phyloP scores from a whole-genome alignment of 2,797 vertebrate species.

The Darevskia nairensis region DNA sequence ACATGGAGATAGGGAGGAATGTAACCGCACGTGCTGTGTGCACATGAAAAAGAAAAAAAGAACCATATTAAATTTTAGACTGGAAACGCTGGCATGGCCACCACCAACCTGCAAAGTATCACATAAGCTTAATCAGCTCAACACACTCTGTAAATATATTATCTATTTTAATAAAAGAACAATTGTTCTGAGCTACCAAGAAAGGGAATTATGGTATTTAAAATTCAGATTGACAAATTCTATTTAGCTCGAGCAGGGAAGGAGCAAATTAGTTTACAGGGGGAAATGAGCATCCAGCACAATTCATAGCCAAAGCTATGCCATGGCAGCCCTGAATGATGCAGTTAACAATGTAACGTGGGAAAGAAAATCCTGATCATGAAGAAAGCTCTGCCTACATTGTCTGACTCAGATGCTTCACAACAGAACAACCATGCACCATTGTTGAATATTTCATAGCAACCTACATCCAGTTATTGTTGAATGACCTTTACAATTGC shows the following conservation, averaged over 20 bases:
- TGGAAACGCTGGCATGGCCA: neutral
- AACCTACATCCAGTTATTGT: conserved; percentile 46
- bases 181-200: neutral
- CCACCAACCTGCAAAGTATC: neutral
- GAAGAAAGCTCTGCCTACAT: neutral
- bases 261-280: neutral
- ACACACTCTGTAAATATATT: neutral
- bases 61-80: neutral
- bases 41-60: neutral
- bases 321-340: neutral
- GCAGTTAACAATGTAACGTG: neutral
- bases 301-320: neutral
- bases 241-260: neutral
- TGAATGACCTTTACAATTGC: conserved; percentile 12
- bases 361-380: neutral
- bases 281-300: too few relatives aligned
- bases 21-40: neutral
- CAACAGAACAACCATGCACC: conserved; percentile 3
- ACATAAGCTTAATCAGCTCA: neutral
- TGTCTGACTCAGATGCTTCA: neutral
- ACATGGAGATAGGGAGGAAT: neutral
- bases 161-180: neutral
- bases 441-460: neutral
- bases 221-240: neutral
- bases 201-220: neutral